Evolutionary conservation across 1,140 invertebrate genomes (phyloP).

Genomic region (Penaeus chinensis): DNA sequence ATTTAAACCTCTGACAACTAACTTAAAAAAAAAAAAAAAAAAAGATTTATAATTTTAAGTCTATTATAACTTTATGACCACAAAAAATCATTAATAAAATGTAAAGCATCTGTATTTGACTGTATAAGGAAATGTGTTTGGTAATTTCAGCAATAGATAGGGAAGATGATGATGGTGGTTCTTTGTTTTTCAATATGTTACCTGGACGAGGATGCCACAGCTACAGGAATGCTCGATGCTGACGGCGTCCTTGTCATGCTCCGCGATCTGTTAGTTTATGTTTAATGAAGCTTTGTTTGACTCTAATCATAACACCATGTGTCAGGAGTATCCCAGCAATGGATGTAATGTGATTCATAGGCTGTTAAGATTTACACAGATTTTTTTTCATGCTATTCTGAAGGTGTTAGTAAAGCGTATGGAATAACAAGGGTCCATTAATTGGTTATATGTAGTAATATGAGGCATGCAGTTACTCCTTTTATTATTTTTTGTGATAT

Average conservation of each 20-base stretch:
- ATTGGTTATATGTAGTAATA: too few relatives aligned
- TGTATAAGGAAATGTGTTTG: not conserved
- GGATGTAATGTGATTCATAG: too few relatives aligned
- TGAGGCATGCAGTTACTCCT: too few relatives aligned
- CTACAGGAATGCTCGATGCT: constrained; percentile 58
- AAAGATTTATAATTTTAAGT: not conserved
- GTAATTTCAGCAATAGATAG: not conserved
- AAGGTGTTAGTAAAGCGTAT: too few relatives aligned
- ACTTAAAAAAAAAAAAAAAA: too few relatives aligned
- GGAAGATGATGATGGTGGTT: not conserved
- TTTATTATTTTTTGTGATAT: too few relatives aligned
- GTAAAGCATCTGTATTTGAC: not conserved
- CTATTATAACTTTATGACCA: not conserved
- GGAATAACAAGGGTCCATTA: too few relatives aligned
- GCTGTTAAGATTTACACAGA: too few relatives aligned
- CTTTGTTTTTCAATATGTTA: constrained; percentile 18
- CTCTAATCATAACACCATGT: too few relatives aligned
- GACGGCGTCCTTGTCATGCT: constrained; percentile 62
- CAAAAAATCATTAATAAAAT: not conserved
- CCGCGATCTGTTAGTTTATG: constrained; percentile 58
- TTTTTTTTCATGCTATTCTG: too few relatives aligned
- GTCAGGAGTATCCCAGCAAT: too few relatives aligned
- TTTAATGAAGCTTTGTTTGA: constrained; percentile 14
- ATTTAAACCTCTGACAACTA: too few relatives aligned
- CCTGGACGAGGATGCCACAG: constrained; percentile 56